Base-by-base conservation (phyloP, 2,113 vertebrate species). In the Hystrix brachyura region DNA sequence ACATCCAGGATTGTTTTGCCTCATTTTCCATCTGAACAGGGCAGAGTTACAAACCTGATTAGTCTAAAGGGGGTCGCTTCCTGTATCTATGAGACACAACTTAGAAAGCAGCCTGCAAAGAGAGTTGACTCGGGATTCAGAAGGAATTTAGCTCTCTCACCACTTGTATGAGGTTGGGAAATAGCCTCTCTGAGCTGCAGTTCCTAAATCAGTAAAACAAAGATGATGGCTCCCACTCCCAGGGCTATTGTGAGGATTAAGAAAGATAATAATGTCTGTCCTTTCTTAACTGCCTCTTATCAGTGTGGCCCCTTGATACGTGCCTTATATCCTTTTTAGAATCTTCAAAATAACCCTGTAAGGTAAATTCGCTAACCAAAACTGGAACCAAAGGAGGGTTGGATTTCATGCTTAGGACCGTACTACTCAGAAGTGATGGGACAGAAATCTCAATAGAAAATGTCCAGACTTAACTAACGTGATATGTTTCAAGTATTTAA, bases 231-330 rank as follows among this genome's bases (percentile, higher is more conserved):
- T 85, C 9, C 51, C 29, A 71, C 87, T 89, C 43, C 43, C 60
- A 48, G 51, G 3, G 19, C 72, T 82, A 38, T 46, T 72, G 48
- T 78, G 78, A 91, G 60, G 51, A 88, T 59, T 93, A 91, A 88
- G 78, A 82, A 93, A 93, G 79, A 82, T 55, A 86, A 72, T 71
- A 87, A 87, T 59, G 57, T 23, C 87, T 23, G 7, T 62, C 25
- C 17, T 48, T 90, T 94, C 80, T 53, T 81, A 92, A 90, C 84
- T 84, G 76, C 59, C 59, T 94, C 43, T 89, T 91, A 46, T 38
- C 60, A 74, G 7, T 64, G 53, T 60, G 5, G 69, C 80, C 57
- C 53, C 18, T 3, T 71, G 64, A 80, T 71, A 78, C 74, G 53
- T 72, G n/a, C 27, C 15, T 57, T 60, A 38, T 11, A 78, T 76